phyloP scores from a whole-genome alignment of 2,113 vertebrate species.

The Anthoscopus minutus region DNA sequence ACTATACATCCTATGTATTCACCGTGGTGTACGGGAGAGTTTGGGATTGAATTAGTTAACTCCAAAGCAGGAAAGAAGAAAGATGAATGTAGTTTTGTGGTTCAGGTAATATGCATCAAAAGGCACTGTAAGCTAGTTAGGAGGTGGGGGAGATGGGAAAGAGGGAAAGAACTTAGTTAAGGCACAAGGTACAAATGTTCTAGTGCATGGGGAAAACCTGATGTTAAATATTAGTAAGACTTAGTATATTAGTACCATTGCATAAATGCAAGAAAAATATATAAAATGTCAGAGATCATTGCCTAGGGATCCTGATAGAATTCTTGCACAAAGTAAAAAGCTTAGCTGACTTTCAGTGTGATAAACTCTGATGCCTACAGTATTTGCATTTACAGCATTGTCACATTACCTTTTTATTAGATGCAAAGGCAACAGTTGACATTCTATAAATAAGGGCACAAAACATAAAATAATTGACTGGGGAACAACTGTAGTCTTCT shows the following conservation, averaged over 20 bases:
- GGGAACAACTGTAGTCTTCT: background rate
- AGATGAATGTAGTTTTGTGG: background rate
- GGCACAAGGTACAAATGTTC: background rate
- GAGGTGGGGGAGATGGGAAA: background rate
- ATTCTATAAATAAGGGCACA: background rate
- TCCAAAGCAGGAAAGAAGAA: background rate
- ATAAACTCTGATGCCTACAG: background rate
- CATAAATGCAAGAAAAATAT: background rate
- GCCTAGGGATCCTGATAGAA: background rate
- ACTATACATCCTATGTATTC: background rate
- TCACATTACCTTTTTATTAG: background rate
- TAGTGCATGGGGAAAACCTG: background rate
- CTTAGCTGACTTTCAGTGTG: background rate
- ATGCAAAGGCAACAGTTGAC: background rate
- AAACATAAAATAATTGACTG: background rate
- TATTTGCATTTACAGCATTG: background rate
- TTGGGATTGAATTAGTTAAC: background rate
- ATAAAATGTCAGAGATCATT: background rate
- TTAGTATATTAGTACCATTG: background rate
- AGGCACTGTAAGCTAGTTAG: background rate
- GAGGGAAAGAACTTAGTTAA: background rate
- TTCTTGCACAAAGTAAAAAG: background rate
- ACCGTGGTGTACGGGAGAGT: background rate
- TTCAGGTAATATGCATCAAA: background rate
- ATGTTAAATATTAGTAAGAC: background rate